phyloP scores from a whole-genome alignment of 2,113 vertebrate species.

The Athene cunicularia region DNA sequence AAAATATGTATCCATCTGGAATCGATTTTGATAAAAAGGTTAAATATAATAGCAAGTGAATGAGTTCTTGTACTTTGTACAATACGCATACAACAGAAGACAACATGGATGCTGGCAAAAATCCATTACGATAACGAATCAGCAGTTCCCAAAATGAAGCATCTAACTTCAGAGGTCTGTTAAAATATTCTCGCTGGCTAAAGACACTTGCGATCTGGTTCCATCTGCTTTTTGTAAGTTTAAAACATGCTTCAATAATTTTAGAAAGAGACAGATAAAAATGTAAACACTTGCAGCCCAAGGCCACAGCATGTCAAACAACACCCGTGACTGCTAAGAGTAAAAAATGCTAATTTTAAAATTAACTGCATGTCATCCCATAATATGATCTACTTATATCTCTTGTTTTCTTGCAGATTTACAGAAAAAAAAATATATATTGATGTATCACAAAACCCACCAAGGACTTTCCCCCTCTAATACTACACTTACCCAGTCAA shows the following conservation, averaged over 20 bases:
- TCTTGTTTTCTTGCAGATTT: not conserved
- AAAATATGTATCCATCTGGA: not conserved
- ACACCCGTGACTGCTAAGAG: not conserved
- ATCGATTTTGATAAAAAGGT: not conserved
- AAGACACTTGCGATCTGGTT: not conserved
- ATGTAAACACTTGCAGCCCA: not conserved
- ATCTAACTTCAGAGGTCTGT: not conserved
- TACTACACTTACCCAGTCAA: not conserved
- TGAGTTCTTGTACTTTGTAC: not conserved
- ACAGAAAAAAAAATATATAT: not conserved
- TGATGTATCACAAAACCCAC: not conserved
- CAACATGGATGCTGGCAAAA: not conserved
- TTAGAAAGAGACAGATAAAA: not conserved
- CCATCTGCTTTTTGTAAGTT: not conserved
- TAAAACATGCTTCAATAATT: not conserved
- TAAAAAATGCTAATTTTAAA: not conserved
- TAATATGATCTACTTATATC: not conserved
- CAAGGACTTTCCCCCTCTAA: not conserved
- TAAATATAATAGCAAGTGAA: not conserved
- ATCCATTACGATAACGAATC: not conserved
- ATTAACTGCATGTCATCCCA: not conserved
- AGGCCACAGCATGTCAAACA: not conserved
- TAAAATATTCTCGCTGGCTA: not conserved
- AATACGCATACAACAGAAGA: not conserved
- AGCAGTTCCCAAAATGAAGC: not conserved